Conservation (phyloP, 2,113 vertebrate genomes). For the Toxotes chatareus region DNA sequence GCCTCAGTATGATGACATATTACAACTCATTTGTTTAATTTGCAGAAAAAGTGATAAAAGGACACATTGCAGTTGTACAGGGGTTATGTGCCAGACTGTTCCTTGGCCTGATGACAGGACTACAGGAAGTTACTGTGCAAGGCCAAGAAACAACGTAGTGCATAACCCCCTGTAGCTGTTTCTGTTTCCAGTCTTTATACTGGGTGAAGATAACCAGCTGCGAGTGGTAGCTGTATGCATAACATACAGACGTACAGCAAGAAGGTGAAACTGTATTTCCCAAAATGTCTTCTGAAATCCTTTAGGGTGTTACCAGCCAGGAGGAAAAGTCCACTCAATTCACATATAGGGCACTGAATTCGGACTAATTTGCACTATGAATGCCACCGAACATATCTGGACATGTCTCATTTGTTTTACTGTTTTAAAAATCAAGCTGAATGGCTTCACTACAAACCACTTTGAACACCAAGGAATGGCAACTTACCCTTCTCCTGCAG, state of each 20-base stretch:
- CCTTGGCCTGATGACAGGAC: neutral
- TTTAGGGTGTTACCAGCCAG: too few relatives aligned
- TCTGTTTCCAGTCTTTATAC: neutral
- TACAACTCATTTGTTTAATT: neutral
- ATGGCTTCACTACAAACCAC: neutral
- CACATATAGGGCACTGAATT: neutral
- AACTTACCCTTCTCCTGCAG: neutral
- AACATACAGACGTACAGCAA: neutral
- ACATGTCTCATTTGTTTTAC: neutral
- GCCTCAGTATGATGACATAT: neutral
- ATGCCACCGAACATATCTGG: neutral
- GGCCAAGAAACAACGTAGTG: constrained; percentile 9
- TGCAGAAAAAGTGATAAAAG: neutral
- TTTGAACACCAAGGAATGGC: neutral
- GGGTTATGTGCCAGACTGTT: neutral
- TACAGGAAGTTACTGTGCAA: constrained; percentile 1
- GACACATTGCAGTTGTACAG: neutral
- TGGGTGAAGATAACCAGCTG: neutral
- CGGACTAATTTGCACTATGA: neutral
- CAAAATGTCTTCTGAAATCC: neutral
- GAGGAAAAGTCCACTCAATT: neutral
- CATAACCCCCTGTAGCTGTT: neutral
- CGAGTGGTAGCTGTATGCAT: neutral
- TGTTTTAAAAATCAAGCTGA: neutral
- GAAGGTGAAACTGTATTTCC: neutral